A percentile compares a stretch with the other conserved stretches of the same genome.
These are phyloP conservation scores for Australoheros scitulus DNA, from an alignment of 2,113 vertebrate species.

Conservation along the genomic window DNA sequence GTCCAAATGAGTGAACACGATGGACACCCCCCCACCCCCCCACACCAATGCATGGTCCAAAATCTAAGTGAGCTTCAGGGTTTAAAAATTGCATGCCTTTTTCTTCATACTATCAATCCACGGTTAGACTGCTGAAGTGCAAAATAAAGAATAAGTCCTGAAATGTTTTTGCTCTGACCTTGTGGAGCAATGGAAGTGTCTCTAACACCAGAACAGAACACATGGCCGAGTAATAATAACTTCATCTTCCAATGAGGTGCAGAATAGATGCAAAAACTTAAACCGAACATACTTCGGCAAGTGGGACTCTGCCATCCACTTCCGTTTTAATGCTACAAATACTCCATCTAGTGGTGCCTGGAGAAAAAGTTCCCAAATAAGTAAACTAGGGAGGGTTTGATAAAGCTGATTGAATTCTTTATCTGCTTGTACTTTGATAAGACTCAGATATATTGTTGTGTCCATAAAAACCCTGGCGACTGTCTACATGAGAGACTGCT, in stretches of 20 bases:
- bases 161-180: neutral
- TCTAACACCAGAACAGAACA: neutral
- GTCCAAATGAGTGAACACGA: slow-evolving; percentile 35
- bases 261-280: neutral
- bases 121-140: neutral
- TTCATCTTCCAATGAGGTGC: neutral
- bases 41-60: neutral
- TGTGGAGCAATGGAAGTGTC: rapidly evolving
- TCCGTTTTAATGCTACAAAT: neutral
- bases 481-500: neutral
- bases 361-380: neutral
- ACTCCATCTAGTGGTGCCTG: slow-evolving; percentile 29
- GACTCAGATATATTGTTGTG: neutral
- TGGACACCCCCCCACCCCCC: neutral
- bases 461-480: rapidly evolving
- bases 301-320: neutral
- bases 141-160: neutral
- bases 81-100: neutral
- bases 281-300: neutral
- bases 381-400: neutral
- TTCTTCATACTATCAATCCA: neutral
- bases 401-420: neutral
- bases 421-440: neutral
- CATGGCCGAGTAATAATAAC: neutral
- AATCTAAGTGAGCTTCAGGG: neutral